These are phyloP conservation scores for Caenorhabditis briggsae DNA, from an alignment of 1,140 invertebrate species.

Conservation along the genomic window DNA sequence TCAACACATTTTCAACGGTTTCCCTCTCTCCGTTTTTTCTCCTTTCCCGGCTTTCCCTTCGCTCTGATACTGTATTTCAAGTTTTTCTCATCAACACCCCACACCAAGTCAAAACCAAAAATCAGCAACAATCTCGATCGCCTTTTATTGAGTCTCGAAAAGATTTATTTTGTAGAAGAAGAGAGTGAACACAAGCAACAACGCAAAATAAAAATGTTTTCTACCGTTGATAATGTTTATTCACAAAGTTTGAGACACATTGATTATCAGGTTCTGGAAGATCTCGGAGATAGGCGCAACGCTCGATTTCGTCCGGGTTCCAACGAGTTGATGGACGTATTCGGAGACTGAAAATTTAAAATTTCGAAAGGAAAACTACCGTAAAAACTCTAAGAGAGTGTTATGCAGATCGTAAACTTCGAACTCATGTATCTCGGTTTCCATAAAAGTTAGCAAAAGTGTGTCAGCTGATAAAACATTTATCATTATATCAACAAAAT, in stretches of 20 bases:
- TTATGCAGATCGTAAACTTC: no score
- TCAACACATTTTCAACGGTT: conserved; percentile 89
- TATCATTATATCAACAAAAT: no score
- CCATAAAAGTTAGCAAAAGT: no score
- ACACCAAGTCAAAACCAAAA: neutral
- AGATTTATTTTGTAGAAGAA: conserved; percentile 55
- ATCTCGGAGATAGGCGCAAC: conserved; percentile 3
- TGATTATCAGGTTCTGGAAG: conserved; percentile 21
- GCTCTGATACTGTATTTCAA: neutral
- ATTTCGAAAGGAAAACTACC: no score
- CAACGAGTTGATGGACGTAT: neutral
- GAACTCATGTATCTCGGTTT: no score
- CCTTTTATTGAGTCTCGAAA: conserved; percentile 22
- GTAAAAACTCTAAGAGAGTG: no score
- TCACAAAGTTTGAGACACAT: conserved; percentile 24
- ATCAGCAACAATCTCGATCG: conserved; percentile 74
- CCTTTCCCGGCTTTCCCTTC: neutral
- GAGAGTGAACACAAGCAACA: neutral
- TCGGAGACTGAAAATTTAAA: neutral
- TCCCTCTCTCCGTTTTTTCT: conserved; percentile 82
- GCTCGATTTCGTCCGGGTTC: conserved; percentile 31
- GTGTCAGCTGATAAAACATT: no score
- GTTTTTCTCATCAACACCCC: neutral
- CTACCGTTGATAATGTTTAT: conserved; percentile 45
- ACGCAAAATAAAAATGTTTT: conserved; percentile 43